Conservation (phyloP, 2,888 invertebrate species). For the Lapara coniferarum region DNA sequence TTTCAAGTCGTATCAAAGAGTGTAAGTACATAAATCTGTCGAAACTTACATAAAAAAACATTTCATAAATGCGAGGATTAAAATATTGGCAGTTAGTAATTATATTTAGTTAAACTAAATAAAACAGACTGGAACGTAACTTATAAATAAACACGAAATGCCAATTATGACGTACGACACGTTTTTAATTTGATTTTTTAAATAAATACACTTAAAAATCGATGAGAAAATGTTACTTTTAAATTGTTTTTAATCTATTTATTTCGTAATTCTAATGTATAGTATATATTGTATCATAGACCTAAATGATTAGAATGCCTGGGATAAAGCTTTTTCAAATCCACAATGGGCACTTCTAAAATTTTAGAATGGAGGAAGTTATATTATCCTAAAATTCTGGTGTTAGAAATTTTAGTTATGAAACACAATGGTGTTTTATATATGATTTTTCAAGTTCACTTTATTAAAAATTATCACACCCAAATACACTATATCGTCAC, state of each 20-base stretch:
- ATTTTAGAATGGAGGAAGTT: no score
- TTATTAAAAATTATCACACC: no score
- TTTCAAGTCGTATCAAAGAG: neutral
- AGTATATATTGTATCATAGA: neutral
- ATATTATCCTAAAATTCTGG: no score
- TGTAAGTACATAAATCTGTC: neutral
- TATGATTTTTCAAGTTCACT: no score
- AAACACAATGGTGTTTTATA: no score
- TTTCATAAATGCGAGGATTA: constrained; percentile 75
- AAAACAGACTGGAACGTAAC: constrained; percentile 63
- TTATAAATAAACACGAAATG: constrained; percentile 66
- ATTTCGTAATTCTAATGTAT: neutral
- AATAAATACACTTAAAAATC: constrained; percentile 56
- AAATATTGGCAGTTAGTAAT: constrained; percentile 66
- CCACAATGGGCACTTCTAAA: no score
- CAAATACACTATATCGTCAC: no score
- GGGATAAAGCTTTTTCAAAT: no score
- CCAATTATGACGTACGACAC: constrained; percentile 78
- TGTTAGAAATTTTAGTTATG: no score
- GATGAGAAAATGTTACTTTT: constrained; percentile 49
- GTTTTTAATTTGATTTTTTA: constrained; percentile 45
- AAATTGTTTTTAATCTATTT: constrained; percentile 7
- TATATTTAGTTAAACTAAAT: constrained; percentile 43
- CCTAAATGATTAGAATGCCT: neutral
- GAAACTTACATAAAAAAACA: constrained; percentile 22